phyloP scores from a whole-genome alignment of 2,113 vertebrate species.

The Lucifuga dentata region DNA sequence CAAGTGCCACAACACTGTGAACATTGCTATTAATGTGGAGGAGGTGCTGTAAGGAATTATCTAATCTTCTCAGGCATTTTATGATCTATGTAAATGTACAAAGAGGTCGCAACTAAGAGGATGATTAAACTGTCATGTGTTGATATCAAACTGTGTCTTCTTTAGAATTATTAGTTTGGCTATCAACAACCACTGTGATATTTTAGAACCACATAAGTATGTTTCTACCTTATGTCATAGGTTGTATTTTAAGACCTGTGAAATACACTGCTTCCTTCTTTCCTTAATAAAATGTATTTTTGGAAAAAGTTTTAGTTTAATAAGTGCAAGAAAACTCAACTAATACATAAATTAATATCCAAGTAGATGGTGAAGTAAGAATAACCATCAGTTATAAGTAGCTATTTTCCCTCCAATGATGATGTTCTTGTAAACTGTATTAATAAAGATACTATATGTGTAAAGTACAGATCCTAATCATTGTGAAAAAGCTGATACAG shows the following conservation, averaged over 20 bases:
- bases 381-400: too few relatives aligned
- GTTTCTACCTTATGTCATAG: too few relatives aligned
- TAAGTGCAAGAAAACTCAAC: not conserved
- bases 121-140: constrained; percentile 66
- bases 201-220: too few relatives aligned
- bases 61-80: constrained; percentile 62
- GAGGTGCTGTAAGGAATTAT: constrained; percentile 54
- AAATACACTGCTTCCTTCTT: too few relatives aligned
- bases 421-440: too few relatives aligned
- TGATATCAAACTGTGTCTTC: constrained; percentile 37
- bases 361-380: too few relatives aligned
- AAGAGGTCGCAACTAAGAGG: constrained; percentile 62
- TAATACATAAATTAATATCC: not conserved
- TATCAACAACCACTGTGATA: not conserved
- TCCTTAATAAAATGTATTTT: too few relatives aligned
- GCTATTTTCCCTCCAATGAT: too few relatives aligned
- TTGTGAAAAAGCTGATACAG: not conserved
- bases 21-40: constrained; percentile 59
- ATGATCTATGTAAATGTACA: constrained; percentile 66
- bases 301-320: too few relatives aligned
- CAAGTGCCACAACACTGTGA: constrained; percentile 62
- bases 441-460: too few relatives aligned
- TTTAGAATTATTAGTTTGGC: constrained; percentile 25
- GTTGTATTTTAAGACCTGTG: too few relatives aligned
- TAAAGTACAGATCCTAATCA: too few relatives aligned